Evolutionary conservation across 2,797 vertebrate species (phyloP).

Genomic region (Salarias fasciatus): DNA sequence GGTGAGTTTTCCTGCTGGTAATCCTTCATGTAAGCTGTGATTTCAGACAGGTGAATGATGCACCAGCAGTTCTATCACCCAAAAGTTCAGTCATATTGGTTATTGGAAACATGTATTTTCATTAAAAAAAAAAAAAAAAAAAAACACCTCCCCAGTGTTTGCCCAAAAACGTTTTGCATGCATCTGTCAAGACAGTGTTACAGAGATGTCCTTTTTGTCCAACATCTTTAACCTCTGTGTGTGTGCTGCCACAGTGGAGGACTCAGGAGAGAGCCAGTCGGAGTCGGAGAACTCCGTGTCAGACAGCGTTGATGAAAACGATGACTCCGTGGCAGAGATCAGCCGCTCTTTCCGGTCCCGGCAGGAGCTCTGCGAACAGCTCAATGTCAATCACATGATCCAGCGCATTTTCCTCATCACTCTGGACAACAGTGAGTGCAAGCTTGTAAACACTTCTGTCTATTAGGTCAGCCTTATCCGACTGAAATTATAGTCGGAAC

Average conservation of each 20-base stretch:
- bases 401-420: conserved; percentile 98
- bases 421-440: conserved; percentile 94
- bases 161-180: too few relatives aligned
- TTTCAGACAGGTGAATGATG: too few relatives aligned
- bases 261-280: conserved; percentile 90
- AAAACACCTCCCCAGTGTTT: too few relatives aligned
- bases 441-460: not conserved
- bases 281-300: conserved; percentile 97
- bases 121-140: too few relatives aligned
- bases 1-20: too few relatives aligned
- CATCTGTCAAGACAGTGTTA: too few relatives aligned
- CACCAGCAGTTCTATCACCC: too few relatives aligned
- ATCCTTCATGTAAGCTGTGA: too few relatives aligned
- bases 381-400: conserved; percentile 99
- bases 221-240: conserved; percentile 3
- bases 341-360: conserved; percentile 96
- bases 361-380: conserved; percentile 96
- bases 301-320: conserved; percentile 96
- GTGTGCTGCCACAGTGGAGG: conserved; percentile 79
- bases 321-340: conserved; percentile 96
- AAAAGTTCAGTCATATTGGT: too few relatives aligned
- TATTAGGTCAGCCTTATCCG: too few relatives aligned
- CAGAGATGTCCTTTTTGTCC: not conserved
- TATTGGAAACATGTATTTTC: too few relatives aligned
- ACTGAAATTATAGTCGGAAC: too few relatives aligned